These are phyloP conservation scores for Hydraecia micacea DNA, from an alignment of 2,888 invertebrate genomes.

Conservation along the genomic window DNA sequence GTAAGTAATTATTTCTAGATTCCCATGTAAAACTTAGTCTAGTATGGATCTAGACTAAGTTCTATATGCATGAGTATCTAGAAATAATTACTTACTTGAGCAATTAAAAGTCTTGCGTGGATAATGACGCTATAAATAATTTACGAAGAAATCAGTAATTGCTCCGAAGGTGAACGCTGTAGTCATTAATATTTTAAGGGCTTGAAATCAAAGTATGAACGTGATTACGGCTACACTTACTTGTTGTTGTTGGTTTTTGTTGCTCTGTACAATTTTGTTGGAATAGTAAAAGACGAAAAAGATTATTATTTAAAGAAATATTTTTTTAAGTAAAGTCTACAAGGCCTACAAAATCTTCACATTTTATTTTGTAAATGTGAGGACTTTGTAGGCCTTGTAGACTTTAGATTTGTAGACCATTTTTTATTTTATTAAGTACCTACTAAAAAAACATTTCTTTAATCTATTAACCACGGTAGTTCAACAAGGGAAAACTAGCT, in stretches of 20 bases:
- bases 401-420: no score
- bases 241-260: constrained; percentile 6
- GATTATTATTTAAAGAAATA: background rate
- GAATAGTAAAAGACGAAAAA: background rate
- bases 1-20: background rate
- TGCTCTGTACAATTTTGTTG: background rate
- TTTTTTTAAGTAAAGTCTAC: no score
- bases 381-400: no score
- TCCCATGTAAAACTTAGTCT: background rate
- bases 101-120: constrained; percentile 45
- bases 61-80: constrained; percentile 3
- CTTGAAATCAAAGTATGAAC: constrained; percentile 11
- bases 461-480: background rate
- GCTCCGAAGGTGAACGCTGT: background rate
- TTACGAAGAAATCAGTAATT: constrained; percentile 38
- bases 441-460: no score
- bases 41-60: constrained; percentile 1
- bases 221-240: background rate
- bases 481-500: background rate
- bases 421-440: no score
- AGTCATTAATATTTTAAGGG: constrained; percentile 40
- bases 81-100: constrained; percentile 1
- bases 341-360: no score
- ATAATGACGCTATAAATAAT: constrained; percentile 32
- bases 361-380: no score